Evolutionary conservation across 1,140 invertebrate species (phyloP).

Genomic region (Drosophila ficusphila): DNA sequence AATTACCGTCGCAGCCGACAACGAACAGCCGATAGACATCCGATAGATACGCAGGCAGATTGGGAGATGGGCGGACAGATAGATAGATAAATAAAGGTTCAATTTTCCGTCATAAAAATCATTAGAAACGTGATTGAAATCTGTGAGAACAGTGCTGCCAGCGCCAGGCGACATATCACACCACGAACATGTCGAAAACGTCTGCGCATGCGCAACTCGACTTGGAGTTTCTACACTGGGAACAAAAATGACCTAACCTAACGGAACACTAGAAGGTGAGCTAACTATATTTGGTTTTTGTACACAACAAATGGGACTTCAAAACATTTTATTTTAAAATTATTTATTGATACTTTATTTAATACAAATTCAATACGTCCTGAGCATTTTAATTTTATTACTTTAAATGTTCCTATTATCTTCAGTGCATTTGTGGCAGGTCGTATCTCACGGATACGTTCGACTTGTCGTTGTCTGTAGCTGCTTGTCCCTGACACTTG

Average conservation of each 20-base stretch:
- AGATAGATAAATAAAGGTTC: slow-evolving; percentile 70
- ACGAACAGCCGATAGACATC: slow-evolving; percentile 15
- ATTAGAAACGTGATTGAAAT: slow-evolving; percentile 78
- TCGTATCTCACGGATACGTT: slow-evolving; percentile 49
- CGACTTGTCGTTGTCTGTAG: slow-evolving; percentile 21
- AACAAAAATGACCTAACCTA: too few relatives aligned
- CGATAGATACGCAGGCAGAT: slow-evolving; percentile 23
- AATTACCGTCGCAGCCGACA: slow-evolving; percentile 61
- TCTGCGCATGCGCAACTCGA: slow-evolving; percentile 59
- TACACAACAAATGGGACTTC: too few relatives aligned
- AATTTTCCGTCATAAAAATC: slow-evolving; percentile 79
- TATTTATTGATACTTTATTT: too few relatives aligned
- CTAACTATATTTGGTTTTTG: too few relatives aligned
- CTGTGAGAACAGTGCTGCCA: slow-evolving; percentile 52
- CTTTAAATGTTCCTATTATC: too few relatives aligned
- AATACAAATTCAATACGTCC: too few relatives aligned
- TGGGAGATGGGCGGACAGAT: slow-evolving; percentile 29
- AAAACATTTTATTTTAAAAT: background rate
- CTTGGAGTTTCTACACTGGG: slow-evolving; percentile 8
- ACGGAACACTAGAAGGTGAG: too few relatives aligned
- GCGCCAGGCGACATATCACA: slow-evolving; percentile 67
- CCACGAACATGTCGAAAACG: slow-evolving; percentile 59
- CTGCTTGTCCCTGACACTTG: slow-evolving; percentile 59
- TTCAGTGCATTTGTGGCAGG: slow-evolving; percentile 17
- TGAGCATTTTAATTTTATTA: too few relatives aligned